A percentile compares a stretch with the other conserved stretches of the same genome.
These are phyloP conservation scores for Siniperca knerii DNA, from an alignment of 2,113 vertebrate species.

Conservation along the genomic window DNA sequence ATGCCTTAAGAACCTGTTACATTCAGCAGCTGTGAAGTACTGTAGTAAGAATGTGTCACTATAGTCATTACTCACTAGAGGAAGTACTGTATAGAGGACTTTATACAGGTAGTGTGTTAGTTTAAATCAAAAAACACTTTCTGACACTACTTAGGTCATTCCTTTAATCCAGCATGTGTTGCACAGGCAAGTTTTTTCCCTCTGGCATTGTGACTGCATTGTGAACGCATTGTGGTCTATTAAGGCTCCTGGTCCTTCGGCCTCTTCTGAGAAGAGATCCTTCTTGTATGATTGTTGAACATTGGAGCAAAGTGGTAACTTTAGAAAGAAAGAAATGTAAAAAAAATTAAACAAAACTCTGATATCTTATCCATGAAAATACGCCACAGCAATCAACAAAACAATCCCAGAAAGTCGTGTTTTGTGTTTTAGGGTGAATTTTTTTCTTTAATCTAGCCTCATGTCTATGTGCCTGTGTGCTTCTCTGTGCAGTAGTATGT, in stretches of 20 bases:
- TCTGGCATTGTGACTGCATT: neutral
- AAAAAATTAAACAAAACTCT: neutral
- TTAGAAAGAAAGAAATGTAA: neutral
- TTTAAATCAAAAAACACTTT: neutral
- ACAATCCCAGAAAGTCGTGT: neutral
- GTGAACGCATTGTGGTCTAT: neutral
- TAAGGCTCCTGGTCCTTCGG: neutral
- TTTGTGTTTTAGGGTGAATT: neutral
- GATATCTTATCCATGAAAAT: neutral
- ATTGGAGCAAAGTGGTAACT: neutral
- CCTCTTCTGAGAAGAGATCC: neutral
- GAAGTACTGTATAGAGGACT: neutral
- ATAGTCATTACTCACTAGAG: neutral
- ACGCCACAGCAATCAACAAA: neutral
- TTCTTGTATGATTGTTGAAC: neutral
- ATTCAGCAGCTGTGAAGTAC: neutral
- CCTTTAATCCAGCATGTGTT: neutral
- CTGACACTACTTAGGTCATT: neutral
- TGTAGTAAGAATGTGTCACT: neutral
- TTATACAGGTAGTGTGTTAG: too few relatives aligned
- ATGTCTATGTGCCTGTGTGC: neutral
- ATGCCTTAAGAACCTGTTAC: neutral
- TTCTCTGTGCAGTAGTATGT: slow-evolving; percentile 23
- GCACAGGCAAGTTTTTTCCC: too few relatives aligned
- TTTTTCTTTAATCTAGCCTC: neutral